phyloP scores from a whole-genome alignment of 2,797 vertebrate species.

The Phylloscopus collybita region DNA sequence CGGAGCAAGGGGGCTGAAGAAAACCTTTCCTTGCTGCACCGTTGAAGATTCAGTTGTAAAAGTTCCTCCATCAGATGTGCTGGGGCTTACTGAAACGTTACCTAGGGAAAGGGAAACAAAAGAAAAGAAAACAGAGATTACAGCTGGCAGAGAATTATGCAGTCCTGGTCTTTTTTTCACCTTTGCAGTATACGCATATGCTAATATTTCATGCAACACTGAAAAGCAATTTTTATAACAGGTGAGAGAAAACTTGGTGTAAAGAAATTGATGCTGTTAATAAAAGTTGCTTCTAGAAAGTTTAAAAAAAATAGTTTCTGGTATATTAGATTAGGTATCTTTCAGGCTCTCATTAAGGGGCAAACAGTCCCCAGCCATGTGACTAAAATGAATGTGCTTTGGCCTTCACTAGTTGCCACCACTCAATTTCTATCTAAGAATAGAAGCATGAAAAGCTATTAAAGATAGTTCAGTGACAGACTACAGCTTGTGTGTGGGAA shows the following conservation, averaged over 20 bases:
- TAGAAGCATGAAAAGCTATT: constrained; percentile 64
- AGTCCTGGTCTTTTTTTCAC: not conserved
- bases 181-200: not conserved
- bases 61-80: constrained; percentile 82
- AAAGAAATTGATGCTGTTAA: not conserved
- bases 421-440: constrained; percentile 67
- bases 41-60: constrained; percentile 83
- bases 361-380: constrained; percentile 31
- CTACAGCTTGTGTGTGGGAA: constrained; percentile 63
- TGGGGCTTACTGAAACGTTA: constrained; percentile 84
- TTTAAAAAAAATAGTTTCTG: not conserved
- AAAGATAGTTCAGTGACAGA: constrained; percentile 64
- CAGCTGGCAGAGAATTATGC: not conserved
- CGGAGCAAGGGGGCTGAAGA: constrained; percentile 87
- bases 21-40: constrained; percentile 88
- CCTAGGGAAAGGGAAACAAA: constrained; percentile 72
- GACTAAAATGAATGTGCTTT: constrained; percentile 50
- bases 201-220: not conserved
- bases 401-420: constrained; percentile 55
- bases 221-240: not conserved
- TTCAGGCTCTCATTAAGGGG: constrained; percentile 12
- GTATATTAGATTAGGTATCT: constrained; percentile 1
- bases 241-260: not conserved
- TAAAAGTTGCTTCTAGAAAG: not conserved
- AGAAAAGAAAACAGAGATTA: constrained; percentile 39